phyloP scores from a whole-genome alignment of 2,113 vertebrate genomes.

The Scytalopus superciliaris region DNA sequence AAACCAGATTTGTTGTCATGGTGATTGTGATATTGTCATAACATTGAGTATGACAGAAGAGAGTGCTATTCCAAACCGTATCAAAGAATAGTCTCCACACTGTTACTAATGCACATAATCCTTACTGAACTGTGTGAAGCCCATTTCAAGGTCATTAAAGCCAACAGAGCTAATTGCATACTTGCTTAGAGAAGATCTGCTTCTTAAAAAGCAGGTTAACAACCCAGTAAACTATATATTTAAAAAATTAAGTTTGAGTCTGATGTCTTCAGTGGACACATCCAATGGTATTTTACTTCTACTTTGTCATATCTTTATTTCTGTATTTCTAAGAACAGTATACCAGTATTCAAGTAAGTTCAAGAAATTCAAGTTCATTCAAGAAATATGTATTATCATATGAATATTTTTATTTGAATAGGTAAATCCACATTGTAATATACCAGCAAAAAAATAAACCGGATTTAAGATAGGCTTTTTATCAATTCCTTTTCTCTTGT shows the following conservation, averaged over 20 bases:
- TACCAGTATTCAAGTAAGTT: background rate
- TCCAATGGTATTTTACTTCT: background rate
- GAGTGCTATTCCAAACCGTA: background rate
- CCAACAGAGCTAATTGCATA: background rate
- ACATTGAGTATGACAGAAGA: background rate
- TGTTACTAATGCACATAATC: background rate
- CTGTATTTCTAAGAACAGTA: background rate
- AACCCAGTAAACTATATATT: background rate
- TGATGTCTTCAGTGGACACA: background rate
- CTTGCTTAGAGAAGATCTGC: background rate
- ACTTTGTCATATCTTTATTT: background rate
- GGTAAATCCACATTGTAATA: background rate
- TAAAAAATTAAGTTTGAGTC: background rate
- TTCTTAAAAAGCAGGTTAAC: background rate
- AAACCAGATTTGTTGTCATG: background rate
- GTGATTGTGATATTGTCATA: background rate
- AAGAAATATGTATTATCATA: background rate
- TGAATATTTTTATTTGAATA: background rate
- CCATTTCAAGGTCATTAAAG: background rate
- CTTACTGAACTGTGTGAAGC: background rate
- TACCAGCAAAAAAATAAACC: background rate
- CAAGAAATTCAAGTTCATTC: background rate
- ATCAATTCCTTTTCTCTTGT: background rate
- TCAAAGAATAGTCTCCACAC: background rate
- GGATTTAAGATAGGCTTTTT: background rate